Conservation (phyloP, 2,113 vertebrate species). For the Gadus macrocephalus region DNA sequence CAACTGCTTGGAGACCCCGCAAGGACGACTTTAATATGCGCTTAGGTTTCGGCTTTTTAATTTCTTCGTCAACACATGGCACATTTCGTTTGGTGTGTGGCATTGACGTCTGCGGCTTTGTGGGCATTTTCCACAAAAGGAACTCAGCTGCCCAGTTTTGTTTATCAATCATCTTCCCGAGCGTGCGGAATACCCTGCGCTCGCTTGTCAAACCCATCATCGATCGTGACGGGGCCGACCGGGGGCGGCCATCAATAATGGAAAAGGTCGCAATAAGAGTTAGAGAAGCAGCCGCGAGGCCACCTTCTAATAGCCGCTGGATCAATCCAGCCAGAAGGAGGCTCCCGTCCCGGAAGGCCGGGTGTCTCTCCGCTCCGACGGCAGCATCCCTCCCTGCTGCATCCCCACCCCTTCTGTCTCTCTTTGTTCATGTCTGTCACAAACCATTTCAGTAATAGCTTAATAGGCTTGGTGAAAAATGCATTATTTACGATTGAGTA, state of each 20-base stretch:
- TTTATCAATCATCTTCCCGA: too few species aligned
- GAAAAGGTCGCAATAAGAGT: slow-evolving; percentile 23
- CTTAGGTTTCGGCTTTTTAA: background rate
- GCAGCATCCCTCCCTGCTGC: too few species aligned
- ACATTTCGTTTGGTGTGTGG: slow-evolving; percentile 10
- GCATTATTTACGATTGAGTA: too few species aligned
- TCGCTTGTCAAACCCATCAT: slow-evolving; percentile 46
- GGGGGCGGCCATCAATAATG: slow-evolving; percentile 45
- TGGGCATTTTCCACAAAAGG: slow-evolving; percentile 12
- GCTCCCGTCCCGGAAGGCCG: slow-evolving; percentile 22
- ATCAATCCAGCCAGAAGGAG: slow-evolving; percentile 11
- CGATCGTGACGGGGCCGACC: slow-evolving; percentile 39
- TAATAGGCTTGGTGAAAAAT: too few species aligned
- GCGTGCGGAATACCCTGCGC: slow-evolving; percentile 35
- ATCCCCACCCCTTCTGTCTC: too few species aligned
- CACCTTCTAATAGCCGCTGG: slow-evolving; percentile 42
- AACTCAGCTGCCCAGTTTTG: slow-evolving; percentile 16
- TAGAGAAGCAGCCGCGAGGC: slow-evolving; percentile 22
- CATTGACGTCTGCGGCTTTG: background rate
- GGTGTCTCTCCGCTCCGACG: slow-evolving; percentile 1
- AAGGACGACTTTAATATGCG: slow-evolving; percentile 37
- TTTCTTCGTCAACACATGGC: too few species aligned
- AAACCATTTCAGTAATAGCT: too few species aligned
- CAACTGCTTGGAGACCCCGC: slow-evolving; percentile 22
- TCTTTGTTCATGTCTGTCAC: too few species aligned